Evolutionary conservation across 2,888 invertebrate genomes (phyloP).

Genomic region (Beris morrisii): DNA sequence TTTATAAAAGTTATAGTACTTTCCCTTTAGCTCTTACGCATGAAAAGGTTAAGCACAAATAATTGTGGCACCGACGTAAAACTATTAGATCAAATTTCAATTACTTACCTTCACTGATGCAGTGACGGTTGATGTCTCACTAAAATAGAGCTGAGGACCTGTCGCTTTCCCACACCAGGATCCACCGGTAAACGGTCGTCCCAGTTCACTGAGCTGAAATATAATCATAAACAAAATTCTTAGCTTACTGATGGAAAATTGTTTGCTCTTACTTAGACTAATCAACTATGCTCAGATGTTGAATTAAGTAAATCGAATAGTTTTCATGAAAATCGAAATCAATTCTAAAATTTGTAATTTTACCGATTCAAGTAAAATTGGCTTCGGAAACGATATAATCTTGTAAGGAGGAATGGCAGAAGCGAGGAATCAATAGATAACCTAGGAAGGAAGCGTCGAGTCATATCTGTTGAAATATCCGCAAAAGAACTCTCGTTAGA

Average conservation of each 20-base stretch:
- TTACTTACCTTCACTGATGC: constrained; percentile 72
- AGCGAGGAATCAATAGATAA: neutral
- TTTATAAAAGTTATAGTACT: no score
- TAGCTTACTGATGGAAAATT: neutral
- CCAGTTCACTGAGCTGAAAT: constrained; percentile 76
- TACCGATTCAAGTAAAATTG: no score
- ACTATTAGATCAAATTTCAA: neutral
- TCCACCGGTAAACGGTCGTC: constrained; percentile 84
- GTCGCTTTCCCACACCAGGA: constrained; percentile 87
- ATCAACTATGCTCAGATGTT: constrained; percentile 14
- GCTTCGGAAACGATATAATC: no score
- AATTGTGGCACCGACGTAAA: no score
- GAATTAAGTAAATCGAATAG: no score
- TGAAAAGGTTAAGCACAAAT: no score
- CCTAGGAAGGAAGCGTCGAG: neutral
- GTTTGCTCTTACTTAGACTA: neutral
- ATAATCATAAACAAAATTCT: neutral
- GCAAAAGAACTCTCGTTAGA: neutral
- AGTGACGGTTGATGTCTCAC: constrained; percentile 87
- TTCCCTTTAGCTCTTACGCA: no score
- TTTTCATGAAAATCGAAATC: no score
- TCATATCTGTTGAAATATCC: neutral
- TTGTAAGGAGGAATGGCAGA: no score
- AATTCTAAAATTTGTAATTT: no score
- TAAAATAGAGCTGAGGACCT: constrained; percentile 82